phyloP scores from a whole-genome alignment of 2,797 vertebrate genomes.

The Rhinichthys osculus region DNA sequence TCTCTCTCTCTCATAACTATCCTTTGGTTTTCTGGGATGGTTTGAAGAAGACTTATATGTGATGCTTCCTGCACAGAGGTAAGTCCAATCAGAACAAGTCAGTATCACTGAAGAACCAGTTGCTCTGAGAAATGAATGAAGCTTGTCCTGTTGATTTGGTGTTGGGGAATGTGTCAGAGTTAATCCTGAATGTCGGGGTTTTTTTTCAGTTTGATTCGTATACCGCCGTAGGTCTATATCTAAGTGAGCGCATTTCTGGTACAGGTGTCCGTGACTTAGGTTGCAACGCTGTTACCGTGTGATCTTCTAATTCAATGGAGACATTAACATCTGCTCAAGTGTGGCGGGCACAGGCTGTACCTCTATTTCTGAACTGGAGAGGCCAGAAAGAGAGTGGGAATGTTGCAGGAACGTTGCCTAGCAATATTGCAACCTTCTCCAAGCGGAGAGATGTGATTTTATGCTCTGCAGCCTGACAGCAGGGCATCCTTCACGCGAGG shows the following conservation, averaged over 20 bases:
- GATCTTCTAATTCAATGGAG: conserved; percentile 47
- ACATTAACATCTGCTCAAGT: conserved; percentile 39
- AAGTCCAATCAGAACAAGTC: conserved; percentile 70
- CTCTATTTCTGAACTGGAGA: conserved; percentile 29
- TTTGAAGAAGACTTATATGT: conserved; percentile 75
- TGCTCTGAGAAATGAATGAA: conserved; percentile 40
- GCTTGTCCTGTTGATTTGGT: conserved; percentile 3
- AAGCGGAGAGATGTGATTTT: conserved; percentile 53
- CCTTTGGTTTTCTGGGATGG: conserved; percentile 71
- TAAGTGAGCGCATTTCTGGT: conserved; percentile 20
- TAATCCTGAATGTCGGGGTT: background rate
- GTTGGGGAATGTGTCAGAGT: conserved; percentile 1
- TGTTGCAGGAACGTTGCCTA: conserved; percentile 54
- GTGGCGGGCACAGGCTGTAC: conserved; percentile 25
- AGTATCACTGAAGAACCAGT: conserved; percentile 6
- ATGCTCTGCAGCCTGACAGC: conserved; percentile 40
- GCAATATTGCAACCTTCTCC: conserved; percentile 50
- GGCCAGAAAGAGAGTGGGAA: conserved; percentile 11
- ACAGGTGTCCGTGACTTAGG: conserved; percentile 44
- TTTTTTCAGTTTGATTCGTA: background rate
- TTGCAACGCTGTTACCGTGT: conserved; percentile 14
- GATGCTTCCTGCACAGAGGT: conserved; percentile 79
- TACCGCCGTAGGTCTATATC: background rate
- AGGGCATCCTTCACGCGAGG: conserved; percentile 30
- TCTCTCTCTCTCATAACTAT: conserved; percentile 56